Evolutionary conservation across 2,888 invertebrate genomes (phyloP).

Genomic region (Harpalus rufipes): DNA sequence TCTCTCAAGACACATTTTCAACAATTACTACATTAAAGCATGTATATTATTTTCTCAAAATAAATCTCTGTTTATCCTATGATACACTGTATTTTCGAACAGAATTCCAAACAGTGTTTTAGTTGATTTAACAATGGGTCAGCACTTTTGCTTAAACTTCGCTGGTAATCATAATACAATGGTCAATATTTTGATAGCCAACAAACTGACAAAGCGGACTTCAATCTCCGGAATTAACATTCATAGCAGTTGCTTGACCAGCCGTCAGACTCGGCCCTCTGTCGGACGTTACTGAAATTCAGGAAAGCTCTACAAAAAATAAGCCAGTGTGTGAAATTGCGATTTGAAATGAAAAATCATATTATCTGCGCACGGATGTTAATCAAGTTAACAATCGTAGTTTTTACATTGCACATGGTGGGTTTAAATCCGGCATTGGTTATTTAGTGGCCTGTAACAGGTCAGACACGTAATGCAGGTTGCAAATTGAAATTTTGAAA

Average conservation of each 20-base stretch:
- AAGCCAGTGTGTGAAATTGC: slow-evolving; percentile 13
- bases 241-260: slow-evolving; percentile 18
- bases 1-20: too few relatives aligned
- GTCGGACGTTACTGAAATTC: slow-evolving; percentile 15
- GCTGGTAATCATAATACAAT: slow-evolving; percentile 31
- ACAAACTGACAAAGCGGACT: slow-evolving; percentile 43
- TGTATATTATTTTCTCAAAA: neutral
- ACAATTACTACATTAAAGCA: neutral
- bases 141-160: slow-evolving; percentile 42
- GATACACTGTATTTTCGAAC: neutral
- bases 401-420: slow-evolving; percentile 1
- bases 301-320: slow-evolving; percentile 4
- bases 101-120: neutral
- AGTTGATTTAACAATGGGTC: slow-evolving; percentile 36
- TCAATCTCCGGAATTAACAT: slow-evolving; percentile 39
- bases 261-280: neutral
- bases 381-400: slow-evolving; percentile 25
- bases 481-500: slow-evolving; percentile 14
- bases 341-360: slow-evolving; percentile 32
- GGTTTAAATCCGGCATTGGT: neutral
- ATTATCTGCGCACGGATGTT: slow-evolving; percentile 13
- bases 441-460: slow-evolving; percentile 1
- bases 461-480: neutral
- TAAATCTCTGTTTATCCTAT: neutral
- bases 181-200: slow-evolving; percentile 43